phyloP scores from a whole-genome alignment of 2,888 invertebrate species.

The Epistrophella euchroma region DNA sequence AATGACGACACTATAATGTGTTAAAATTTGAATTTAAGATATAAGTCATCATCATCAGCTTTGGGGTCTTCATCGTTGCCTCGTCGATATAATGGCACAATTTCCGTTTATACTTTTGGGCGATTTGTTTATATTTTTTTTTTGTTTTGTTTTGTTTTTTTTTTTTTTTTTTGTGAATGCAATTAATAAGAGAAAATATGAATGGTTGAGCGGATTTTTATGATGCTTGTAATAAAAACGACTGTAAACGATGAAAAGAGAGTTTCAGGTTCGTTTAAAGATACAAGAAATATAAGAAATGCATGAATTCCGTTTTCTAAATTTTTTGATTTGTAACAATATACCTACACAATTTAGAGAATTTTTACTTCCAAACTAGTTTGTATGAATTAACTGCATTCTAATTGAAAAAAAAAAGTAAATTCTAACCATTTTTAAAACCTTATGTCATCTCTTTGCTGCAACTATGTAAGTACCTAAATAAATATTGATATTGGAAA shows the following conservation, averaged over 20 bases:
- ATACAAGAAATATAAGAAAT: conserved; percentile 3
- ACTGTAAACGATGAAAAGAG: neutral
- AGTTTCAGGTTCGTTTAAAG: neutral
- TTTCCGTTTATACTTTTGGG: conserved; percentile 38
- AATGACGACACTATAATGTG: conserved; percentile 42
- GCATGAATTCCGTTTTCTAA: neutral
- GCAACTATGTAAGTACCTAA: too few relatives aligned
- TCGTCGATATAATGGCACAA: conserved; percentile 37
- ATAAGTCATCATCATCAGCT: conserved; percentile 62
- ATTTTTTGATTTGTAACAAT: neutral
- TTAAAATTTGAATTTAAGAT: conserved; percentile 39
- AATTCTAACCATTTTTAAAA: too few relatives aligned
- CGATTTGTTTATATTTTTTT: conserved; percentile 19
- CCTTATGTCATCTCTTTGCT: too few relatives aligned
- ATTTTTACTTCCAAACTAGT: too few relatives aligned
- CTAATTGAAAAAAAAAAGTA: too few relatives aligned
- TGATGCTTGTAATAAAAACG: conserved; percentile 14
- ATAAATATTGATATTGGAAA: too few relatives aligned
- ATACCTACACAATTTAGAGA: too few relatives aligned
- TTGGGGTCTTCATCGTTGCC: conserved; percentile 10
- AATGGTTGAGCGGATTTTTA: conserved; percentile 21
- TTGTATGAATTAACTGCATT: too few relatives aligned
- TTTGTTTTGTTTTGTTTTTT: conserved; percentile 17
- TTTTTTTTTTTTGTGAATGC: conserved; percentile 26
- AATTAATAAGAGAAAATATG: conserved; percentile 34